Percentiles rank a stretch among this genome's conserved stretches.
These are phyloP conservation scores for Elachura formosa DNA, from an alignment of 2,113 vertebrate genomes.

Conservation along the genomic window DNA sequence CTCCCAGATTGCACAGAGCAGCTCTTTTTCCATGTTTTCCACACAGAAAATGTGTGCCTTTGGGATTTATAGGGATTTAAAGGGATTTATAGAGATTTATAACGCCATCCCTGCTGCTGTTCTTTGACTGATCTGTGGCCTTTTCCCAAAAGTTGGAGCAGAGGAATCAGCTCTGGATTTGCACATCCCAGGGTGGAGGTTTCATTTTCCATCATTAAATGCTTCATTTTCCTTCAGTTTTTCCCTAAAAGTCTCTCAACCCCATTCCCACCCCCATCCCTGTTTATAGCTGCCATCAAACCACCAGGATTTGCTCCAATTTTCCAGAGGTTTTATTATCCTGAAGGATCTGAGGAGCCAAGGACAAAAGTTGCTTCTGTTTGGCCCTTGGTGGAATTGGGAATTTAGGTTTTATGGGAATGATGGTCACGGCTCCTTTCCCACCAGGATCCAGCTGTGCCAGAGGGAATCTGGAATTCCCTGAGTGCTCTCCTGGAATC, in stretches of 20 bases:
- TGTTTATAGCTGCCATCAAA: background rate
- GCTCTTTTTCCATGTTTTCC: background rate
- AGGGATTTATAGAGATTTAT: background rate
- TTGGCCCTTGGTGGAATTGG: background rate
- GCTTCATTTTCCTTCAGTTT: background rate
- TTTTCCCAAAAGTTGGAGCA: background rate
- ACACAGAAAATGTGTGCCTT: rapidly evolving
- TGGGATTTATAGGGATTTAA: background rate
- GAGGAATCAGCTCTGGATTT: background rate
- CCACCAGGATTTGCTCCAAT: background rate
- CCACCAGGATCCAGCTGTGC: background rate
- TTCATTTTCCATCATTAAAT: background rate
- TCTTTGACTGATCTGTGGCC: background rate
- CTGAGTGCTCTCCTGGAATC: background rate
- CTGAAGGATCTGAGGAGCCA: background rate
- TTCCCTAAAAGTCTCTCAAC: background rate
- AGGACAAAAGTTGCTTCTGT: background rate
- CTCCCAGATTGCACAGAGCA: background rate
- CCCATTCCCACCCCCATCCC: background rate
- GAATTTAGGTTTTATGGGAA: background rate
- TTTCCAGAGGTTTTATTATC: background rate
- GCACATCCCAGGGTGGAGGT: background rate
- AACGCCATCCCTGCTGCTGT: background rate
- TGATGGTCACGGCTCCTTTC: background rate
- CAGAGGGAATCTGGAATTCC: background rate